Base-by-base conservation (phyloP, 2,113 vertebrate genomes). In the Ictalurus punctatus region DNA sequence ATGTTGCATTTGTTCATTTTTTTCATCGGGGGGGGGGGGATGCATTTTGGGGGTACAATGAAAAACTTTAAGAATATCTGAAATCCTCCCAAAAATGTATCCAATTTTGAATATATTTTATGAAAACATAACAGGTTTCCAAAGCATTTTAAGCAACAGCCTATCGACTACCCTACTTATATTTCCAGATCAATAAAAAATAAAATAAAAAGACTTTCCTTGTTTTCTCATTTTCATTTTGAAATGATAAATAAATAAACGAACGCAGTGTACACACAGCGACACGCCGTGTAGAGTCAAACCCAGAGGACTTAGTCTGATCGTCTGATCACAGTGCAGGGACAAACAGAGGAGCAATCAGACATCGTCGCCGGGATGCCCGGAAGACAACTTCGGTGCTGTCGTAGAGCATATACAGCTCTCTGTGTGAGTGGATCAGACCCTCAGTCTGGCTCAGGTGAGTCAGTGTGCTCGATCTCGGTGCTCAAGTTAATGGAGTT, bases 401-500 rank as follows among this genome's bases (percentile, higher is more conserved):
- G 80, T 59, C 12, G 1, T 59, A 10, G 16, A 82, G 54, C 88
- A 90, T 65, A 88, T 27, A 87, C 61, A 87, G 65, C 61, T 81
- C 86, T 84, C 83, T 71, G 71, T 90, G 79, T 88, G 71, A 90
- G 85, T 30, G 48, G 88, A 25, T 40, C 85, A 27, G 86, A 88
- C 78, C 83, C 78, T 61, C 34, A 88, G 59, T 37, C 85, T 89
- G 69, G 91, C 84, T 91, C 59, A 67, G 27, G 74, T 90, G 90
- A 90, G 85, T 90, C 85, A 88, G 85, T 90, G 76, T 90, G 83
- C 81, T 90, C 23, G 12, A 88, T 88, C 90, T 90, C 91, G 86
- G 91, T 92, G 89, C 27, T 91, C 76, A 78, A 88, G 91, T 91
- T 93, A 90, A 90, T 84, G 82, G 76, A 93, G 84, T 59, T 86